Percentiles rank a stretch among this genome's conserved stretches.
phyloP scores from a whole-genome alignment of 2,888 invertebrate genomes.

The Meta bourneti region DNA sequence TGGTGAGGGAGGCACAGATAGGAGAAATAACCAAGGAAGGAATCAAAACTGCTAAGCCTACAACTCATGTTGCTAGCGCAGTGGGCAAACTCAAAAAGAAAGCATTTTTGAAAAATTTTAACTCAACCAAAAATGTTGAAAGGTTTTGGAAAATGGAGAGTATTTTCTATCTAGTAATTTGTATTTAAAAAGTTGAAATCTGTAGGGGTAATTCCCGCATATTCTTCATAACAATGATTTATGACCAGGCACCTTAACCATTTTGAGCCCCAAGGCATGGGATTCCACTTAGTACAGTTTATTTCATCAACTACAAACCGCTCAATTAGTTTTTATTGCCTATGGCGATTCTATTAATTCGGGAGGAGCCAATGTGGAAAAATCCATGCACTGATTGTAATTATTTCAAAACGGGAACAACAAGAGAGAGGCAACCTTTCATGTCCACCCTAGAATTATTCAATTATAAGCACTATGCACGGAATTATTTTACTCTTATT shows the following conservation, averaged over 20 bases:
- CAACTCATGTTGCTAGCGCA: no score
- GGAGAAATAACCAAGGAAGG: no score
- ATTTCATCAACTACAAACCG: not conserved
- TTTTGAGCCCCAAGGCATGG: not conserved
- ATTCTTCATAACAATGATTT: not conserved
- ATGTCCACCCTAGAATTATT: constrained; percentile 65
- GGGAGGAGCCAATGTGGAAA: not conserved
- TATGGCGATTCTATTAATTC: not conserved
- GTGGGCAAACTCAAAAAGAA: no score
- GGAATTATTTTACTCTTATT: constrained; percentile 63
- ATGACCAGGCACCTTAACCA: not conserved
- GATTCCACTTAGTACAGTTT: not conserved
- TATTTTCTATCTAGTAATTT: no score
- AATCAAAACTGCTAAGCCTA: no score
- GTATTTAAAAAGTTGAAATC: no score
- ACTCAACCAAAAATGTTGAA: no score
- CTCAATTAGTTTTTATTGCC: not conserved
- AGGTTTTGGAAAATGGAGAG: no score
- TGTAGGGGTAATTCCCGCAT: no score
- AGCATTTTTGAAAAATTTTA: no score
- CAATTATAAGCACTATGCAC: constrained; percentile 59
- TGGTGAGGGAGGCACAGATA: no score
- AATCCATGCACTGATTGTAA: not conserved
- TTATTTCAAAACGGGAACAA: constrained; percentile 4
- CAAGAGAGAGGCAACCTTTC: constrained; percentile 1